Percentiles rank a stretch among this genome's conserved stretches.
phyloP scores from a whole-genome alignment of 2,888 invertebrate genomes.

The Sarcophaga caerulescens region DNA sequence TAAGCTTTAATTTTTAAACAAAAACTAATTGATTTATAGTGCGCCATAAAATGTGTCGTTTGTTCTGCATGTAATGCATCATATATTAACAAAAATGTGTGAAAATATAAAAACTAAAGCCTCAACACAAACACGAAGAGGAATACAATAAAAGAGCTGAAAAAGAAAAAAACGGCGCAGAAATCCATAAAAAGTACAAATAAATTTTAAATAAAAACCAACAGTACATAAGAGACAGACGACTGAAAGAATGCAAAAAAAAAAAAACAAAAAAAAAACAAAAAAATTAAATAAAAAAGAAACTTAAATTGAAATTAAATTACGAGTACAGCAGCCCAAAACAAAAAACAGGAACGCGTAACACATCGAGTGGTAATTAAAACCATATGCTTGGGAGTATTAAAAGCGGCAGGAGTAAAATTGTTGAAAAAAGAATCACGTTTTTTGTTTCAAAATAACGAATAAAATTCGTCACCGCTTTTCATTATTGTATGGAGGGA shows the following conservation, averaged over 20 bases:
- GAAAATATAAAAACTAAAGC: constrained; percentile 44
- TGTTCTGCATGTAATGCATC: constrained; percentile 79
- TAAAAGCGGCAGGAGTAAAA: background rate
- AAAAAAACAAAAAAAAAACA: background rate
- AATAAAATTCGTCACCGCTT: background rate
- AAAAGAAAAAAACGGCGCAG: background rate
- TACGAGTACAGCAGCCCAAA: constrained; percentile 21
- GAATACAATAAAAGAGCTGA: too few relatives aligned
- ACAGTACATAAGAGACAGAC: constrained; percentile 38
- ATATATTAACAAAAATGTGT: constrained; percentile 73
- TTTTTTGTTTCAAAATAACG: background rate
- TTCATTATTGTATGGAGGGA: background rate
- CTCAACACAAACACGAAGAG: background rate
- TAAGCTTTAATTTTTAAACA: constrained; percentile 57
- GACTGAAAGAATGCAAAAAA: constrained; percentile 28
- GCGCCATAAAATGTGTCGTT: constrained; percentile 80
- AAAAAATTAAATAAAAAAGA: background rate
- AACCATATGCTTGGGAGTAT: constrained; percentile 61
- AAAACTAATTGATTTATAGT: constrained; percentile 79
- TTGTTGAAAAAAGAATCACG: background rate
- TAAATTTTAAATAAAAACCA: constrained; percentile 52
- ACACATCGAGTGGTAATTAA: constrained; percentile 60
- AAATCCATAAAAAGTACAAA: constrained; percentile 55
- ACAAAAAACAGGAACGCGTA: background rate
- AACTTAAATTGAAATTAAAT: constrained; percentile 46